phyloP scores from a whole-genome alignment of 2,888 invertebrate genomes.

The Caenorhabditis sp. region DNA sequence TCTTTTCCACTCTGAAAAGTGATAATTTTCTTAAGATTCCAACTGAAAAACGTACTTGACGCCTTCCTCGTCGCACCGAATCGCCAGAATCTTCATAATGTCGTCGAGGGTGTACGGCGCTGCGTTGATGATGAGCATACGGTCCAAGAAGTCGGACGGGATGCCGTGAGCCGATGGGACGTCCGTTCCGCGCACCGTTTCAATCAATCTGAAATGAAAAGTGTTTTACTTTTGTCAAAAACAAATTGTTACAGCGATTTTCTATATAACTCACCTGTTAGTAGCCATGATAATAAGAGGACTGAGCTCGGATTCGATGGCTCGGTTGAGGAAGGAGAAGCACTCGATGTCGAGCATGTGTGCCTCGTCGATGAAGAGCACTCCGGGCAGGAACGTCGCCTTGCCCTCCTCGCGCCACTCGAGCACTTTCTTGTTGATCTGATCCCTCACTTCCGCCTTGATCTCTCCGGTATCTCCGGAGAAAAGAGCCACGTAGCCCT shows the following conservation, averaged over 20 bases:
- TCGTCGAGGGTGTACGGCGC: slow-evolving; percentile 78
- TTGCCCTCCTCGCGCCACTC: slow-evolving; percentile 99
- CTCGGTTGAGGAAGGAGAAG: slow-evolving; percentile 97
- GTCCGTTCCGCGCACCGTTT: slow-evolving; percentile 91
- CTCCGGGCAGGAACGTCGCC: slow-evolving; percentile 98
- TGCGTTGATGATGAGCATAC: slow-evolving; percentile 83
- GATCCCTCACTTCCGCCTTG: slow-evolving; percentile 93
- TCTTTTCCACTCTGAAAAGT: slow-evolving; percentile 85
- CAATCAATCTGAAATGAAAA: slow-evolving; percentile 50
- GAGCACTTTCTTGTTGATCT: slow-evolving; percentile 95
- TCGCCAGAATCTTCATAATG: slow-evolving; percentile 59
- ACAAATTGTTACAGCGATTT: too few species aligned
- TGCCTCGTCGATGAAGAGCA: slow-evolving; percentile 80
- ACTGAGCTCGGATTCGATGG: slow-evolving; percentile 94
- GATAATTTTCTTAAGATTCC: too few species aligned
- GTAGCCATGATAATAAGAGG: slow-evolving; percentile 99
- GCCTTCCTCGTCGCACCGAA: slow-evolving; percentile 90
- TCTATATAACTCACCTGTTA: slow-evolving; percentile 84
- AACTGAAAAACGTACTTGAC: slow-evolving; percentile 83
- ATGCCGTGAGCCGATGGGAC: slow-evolving; percentile 97
- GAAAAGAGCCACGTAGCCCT: slow-evolving; percentile 94
- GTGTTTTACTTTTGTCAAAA: background rate
- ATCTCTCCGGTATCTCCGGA: slow-evolving; percentile 99
- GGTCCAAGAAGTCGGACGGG: slow-evolving; percentile 93
- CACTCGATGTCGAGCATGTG: slow-evolving; percentile 99